Conservation (phyloP, 1,140 invertebrate genomes). For the Schlechtendalia chinensis region DNA sequence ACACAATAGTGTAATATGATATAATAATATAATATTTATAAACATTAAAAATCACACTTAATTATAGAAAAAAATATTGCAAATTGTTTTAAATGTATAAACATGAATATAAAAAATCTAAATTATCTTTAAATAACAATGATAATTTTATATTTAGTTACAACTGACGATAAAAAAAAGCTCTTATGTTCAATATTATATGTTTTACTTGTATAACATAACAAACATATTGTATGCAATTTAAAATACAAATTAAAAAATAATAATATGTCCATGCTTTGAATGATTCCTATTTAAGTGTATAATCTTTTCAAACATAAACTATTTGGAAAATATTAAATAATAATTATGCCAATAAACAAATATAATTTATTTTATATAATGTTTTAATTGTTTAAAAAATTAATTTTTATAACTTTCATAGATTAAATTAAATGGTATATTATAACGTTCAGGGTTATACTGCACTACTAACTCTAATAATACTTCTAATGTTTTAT, state of each 20-base stretch:
- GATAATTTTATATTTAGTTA: slow-evolving; percentile 4
- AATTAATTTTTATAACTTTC: too few relatives aligned
- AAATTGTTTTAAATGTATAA: background rate
- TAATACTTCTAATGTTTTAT: background rate
- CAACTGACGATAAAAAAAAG: background rate
- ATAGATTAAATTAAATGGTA: too few relatives aligned
- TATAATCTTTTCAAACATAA: too few relatives aligned
- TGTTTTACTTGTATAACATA: background rate
- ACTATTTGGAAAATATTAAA: too few relatives aligned
- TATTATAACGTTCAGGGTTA: background rate
- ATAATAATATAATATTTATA: slow-evolving; percentile 19
- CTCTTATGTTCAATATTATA: background rate
- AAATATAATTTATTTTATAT: too few relatives aligned
- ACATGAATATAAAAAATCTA: slow-evolving; percentile 1
- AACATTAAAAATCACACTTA: slow-evolving; percentile 6
- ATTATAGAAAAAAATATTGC: slow-evolving; percentile 31
- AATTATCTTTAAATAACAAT: slow-evolving; percentile 23
- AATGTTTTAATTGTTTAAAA: too few relatives aligned
- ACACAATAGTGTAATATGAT: background rate
- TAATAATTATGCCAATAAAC: too few relatives aligned
- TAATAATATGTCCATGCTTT: background rate
- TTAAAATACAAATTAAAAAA: background rate
- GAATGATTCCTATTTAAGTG: too few relatives aligned
- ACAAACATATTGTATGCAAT: background rate
- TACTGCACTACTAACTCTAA: background rate